phyloP scores from a whole-genome alignment of 2,113 vertebrate species.

The Centropus unirufus region DNA sequence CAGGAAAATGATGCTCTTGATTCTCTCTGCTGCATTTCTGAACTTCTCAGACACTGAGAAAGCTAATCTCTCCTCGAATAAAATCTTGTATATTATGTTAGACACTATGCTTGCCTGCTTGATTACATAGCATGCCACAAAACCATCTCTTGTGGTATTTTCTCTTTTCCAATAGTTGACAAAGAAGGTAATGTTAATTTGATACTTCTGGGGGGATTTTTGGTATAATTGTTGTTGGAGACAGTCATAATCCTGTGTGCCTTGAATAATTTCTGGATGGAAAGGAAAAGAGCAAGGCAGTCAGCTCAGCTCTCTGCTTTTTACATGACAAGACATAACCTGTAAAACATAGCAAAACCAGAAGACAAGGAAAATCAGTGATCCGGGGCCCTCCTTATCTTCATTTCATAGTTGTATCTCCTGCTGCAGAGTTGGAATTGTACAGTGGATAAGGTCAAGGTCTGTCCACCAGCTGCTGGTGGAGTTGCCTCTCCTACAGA shows the following conservation, averaged over 20 bases:
- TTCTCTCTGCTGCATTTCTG: slow-evolving; percentile 10
- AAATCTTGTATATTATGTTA: background rate
- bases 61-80: background rate
- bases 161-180: background rate
- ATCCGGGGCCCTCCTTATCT: background rate
- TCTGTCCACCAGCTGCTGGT: background rate
- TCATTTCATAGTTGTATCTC: background rate
- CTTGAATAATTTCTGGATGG: background rate
- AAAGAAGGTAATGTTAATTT: background rate
- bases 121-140: background rate
- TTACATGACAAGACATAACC: background rate
- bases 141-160: background rate
- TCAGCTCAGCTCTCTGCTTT: background rate
- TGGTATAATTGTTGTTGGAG: background rate
- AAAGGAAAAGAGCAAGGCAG: background rate
- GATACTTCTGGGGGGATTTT: background rate
- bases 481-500: background rate
- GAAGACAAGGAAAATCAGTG: background rate
- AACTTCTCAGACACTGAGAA: background rate
- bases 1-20: background rate
- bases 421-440: background rate
- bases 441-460: background rate
- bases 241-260: background rate
- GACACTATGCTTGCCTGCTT: background rate
- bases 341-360: background rate